Percentiles rank a stretch among this genome's conserved stretches.
Evolutionary conservation across 1,140 invertebrate species (phyloP).

Genomic region (Cephus cinctus): DNA sequence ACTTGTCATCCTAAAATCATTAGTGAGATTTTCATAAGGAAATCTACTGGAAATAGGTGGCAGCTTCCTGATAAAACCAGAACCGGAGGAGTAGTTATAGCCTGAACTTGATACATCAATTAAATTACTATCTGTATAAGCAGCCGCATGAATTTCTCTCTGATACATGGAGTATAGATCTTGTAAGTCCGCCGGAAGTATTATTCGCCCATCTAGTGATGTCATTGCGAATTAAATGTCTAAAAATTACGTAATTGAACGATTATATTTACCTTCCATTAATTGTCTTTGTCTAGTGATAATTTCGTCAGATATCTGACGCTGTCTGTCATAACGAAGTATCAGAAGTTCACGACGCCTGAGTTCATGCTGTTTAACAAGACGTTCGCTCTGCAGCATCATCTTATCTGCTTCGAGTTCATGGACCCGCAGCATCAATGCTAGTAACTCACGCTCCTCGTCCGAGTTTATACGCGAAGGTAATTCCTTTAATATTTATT

Average conservation of each 20-base stretch:
- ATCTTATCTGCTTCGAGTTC: slow-evolving; percentile 91
- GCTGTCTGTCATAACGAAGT: slow-evolving; percentile 79
- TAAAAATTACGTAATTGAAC: slow-evolving; percentile 17
- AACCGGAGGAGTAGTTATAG: slow-evolving; percentile 15
- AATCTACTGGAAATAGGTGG: slow-evolving; percentile 40
- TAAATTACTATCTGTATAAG: slow-evolving; percentile 62
- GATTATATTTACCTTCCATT: slow-evolving; percentile 72
- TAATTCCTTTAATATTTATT: slow-evolving; percentile 65
- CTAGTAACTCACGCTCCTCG: slow-evolving; percentile 82
- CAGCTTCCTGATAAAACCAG: slow-evolving; percentile 33
- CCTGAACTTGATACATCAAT: slow-evolving; percentile 29
- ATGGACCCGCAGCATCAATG: slow-evolving; percentile 82
- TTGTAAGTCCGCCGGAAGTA: slow-evolving; percentile 74
- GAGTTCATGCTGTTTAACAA: slow-evolving; percentile 83
- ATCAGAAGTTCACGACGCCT: slow-evolving; percentile 79
- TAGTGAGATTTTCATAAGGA: slow-evolving; percentile 34
- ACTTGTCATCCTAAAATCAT: slow-evolving; percentile 35
- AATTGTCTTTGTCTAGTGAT: slow-evolving; percentile 82
- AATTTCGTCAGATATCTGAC: slow-evolving; percentile 86
- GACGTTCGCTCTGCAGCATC: slow-evolving; percentile 81
- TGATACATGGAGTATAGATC: slow-evolving; percentile 86
- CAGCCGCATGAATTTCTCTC: slow-evolving; percentile 77
- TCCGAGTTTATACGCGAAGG: slow-evolving; percentile 80
- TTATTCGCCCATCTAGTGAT: slow-evolving; percentile 63
- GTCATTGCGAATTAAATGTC: slow-evolving; percentile 1